Evolutionary conservation across 2,797 vertebrate species (phyloP).

Genomic region (Sebastes umbrosus): DNA sequence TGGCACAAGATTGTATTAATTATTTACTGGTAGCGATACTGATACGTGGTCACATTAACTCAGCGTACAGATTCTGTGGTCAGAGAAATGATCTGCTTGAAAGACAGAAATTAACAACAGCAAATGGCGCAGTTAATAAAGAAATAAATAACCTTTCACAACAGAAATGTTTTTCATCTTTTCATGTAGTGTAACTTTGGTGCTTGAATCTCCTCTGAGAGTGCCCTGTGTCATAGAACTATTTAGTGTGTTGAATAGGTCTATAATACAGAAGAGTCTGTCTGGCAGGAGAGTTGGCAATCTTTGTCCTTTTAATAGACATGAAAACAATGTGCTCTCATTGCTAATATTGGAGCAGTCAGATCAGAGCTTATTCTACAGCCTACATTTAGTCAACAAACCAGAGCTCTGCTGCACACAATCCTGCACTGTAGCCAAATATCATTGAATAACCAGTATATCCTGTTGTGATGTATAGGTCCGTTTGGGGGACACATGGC

Average conservation of each 20-base stretch:
- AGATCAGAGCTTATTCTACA: not conserved
- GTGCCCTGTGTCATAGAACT: not conserved
- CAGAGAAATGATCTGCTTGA: not conserved
- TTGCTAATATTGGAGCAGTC: not conserved
- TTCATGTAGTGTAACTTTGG: too few relatives aligned
- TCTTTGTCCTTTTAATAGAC: not conserved
- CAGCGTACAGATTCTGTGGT: not conserved
- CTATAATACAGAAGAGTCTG: not conserved
- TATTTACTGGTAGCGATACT: not conserved
- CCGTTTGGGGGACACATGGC: constrained; percentile 87
- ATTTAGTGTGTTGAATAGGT: not conserved
- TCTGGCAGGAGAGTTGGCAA: not conserved
- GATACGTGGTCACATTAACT: not conserved
- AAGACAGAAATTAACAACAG: not conserved
- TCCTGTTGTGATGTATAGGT: constrained; percentile 64
- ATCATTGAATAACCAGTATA: not conserved
- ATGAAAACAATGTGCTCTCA: not conserved
- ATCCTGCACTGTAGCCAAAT: not conserved
- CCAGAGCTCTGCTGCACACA: not conserved
- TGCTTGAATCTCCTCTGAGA: too few relatives aligned
- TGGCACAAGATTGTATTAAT: not conserved
- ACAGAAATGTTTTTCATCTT: not conserved
- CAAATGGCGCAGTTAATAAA: not conserved
- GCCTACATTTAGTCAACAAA: not conserved
- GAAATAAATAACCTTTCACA: not conserved